Conservation (phyloP, 2,797 vertebrate species). For the Lepus townsendii region DNA sequence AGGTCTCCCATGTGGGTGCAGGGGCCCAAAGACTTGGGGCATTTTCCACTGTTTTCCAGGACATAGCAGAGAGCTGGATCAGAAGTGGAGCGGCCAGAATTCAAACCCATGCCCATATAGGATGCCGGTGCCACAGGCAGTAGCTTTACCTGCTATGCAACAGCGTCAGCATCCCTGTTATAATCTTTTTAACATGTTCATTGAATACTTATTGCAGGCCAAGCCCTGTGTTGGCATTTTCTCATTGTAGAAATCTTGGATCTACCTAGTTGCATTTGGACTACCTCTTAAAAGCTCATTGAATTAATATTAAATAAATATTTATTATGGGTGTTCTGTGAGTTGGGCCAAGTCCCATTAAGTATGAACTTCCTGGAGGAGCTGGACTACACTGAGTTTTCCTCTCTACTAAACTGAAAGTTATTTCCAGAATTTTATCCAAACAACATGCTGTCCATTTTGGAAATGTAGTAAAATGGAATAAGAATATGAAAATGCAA, state of each 20-base stretch:
- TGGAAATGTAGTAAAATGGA: conserved; percentile 53
- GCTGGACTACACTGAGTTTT: conserved; percentile 19
- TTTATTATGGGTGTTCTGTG: conserved; percentile 30
- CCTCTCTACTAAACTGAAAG: conserved; percentile 41
- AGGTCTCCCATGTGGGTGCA: no score
- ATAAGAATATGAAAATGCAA: conserved; percentile 58
- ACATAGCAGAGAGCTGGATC: no score
- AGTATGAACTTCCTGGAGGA: conserved; percentile 42
- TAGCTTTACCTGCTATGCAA: no score
- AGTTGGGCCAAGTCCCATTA: conserved; percentile 42
- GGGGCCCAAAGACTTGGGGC: no score
- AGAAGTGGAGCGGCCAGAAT: no score
- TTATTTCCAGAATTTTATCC: conserved; percentile 30
- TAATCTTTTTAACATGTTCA: conserved; percentile 38
- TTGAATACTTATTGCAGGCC: background rate
- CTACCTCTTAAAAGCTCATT: conserved; percentile 57
- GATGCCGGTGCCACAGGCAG: no score
- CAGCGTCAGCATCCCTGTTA: no score
- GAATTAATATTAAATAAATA: conserved; percentile 60
- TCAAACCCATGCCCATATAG: no score
- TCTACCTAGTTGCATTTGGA: conserved; percentile 33
- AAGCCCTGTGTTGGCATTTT: conserved; percentile 33
- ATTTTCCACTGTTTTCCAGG: no score
- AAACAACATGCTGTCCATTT: conserved; percentile 42
- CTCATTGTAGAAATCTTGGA: conserved; percentile 44